phyloP scores from a whole-genome alignment of 92 coral and sea anemone species.

The Zoanthus sansibaricus region DNA sequence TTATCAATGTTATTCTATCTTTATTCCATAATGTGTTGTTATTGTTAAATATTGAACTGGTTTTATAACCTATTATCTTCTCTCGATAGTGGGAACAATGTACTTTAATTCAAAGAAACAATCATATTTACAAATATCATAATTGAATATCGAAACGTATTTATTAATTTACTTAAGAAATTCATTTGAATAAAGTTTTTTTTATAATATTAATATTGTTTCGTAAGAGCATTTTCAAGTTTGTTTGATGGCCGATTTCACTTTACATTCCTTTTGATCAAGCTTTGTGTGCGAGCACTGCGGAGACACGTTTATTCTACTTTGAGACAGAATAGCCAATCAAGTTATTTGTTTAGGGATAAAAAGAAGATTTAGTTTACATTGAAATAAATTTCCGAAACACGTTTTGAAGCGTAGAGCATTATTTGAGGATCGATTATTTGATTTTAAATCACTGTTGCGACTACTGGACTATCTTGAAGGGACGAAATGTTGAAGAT shows the following conservation, averaged over 20 bases:
- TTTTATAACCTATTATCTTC: not conserved
- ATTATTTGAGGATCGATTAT: not conserved
- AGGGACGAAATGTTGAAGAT: not conserved
- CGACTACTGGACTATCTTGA: not conserved
- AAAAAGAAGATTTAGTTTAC: not conserved
- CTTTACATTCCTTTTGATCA: not conserved
- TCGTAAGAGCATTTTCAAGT: too few relatives aligned
- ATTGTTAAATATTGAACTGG: not conserved
- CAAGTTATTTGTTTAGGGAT: not conserved
- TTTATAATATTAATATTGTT: too few relatives aligned
- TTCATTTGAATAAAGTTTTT: too few relatives aligned
- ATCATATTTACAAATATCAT: not conserved
- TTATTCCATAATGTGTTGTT: not conserved
- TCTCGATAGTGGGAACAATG: not conserved
- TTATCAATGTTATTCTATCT: not conserved
- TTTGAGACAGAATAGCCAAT: constrained; percentile 17
- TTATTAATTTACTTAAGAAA: too few relatives aligned
- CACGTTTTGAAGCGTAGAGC: constrained; percentile 28
- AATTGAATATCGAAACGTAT: not conserved
- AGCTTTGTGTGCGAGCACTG: not conserved
- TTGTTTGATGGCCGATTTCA: too few relatives aligned
- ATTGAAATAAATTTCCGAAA: constrained; percentile 10
- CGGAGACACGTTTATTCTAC: constrained; percentile 19
- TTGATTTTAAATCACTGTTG: not conserved
- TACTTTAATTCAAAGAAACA: not conserved